Evolutionary conservation across 2,113 vertebrate genomes (phyloP).

Genomic region (Vulpes lagopus): DNA sequence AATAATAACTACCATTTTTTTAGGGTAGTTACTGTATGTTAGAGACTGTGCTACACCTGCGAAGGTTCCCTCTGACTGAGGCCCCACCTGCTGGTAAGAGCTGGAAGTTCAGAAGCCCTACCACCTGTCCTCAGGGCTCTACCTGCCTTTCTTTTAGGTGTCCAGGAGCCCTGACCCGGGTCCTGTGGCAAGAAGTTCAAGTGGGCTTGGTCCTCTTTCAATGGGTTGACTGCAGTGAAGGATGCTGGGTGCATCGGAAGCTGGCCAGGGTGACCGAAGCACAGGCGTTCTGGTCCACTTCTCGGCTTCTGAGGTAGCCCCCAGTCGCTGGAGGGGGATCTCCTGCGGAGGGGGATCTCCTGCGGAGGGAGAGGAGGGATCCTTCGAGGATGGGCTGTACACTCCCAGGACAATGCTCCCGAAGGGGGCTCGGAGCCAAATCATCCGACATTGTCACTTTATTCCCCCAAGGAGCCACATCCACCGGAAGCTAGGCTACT

Average conservation of each 20-base stretch:
- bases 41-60: background rate
- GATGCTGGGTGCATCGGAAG: background rate
- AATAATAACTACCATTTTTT: background rate
- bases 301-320: background rate
- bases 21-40: background rate
- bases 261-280: background rate
- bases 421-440: background rate
- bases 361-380: fast-evolving
- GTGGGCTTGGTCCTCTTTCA: background rate
- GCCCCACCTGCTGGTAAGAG: slow-evolving; percentile 61
- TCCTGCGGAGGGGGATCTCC: background rate
- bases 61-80: background rate
- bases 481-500: background rate
- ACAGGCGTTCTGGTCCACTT: background rate
- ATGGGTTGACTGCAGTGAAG: background rate
- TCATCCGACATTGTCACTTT: background rate
- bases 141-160: background rate
- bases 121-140: background rate
- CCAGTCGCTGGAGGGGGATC: no score
- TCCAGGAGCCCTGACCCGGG: background rate
- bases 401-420: background rate
- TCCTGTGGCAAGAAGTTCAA: background rate
- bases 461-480: background rate
- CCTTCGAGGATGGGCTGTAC: background rate
- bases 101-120: background rate